Base-by-base conservation (phyloP, 2,888 invertebrate species). In the Plebejus anna region DNA sequence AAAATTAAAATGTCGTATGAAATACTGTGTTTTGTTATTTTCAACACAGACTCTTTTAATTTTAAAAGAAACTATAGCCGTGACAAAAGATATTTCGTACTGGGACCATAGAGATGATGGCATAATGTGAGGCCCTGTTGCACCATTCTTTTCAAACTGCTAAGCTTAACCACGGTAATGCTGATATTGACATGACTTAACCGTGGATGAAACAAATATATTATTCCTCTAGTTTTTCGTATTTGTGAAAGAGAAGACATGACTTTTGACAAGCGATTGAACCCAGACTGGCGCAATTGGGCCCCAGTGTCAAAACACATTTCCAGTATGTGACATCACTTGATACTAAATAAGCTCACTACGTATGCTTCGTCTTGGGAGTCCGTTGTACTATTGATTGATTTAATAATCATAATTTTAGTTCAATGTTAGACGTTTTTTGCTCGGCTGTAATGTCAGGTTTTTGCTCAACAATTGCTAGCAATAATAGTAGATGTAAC, bases 351-450 rank as follows among this genome's bases (percentile, higher is more conserved):
- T 71, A 71, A 42, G 38, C 71, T 42, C 71, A 71, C 42, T 71
- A 71, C 71, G 71, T 71, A 42, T 71, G 71, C 38, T 71, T 71
- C 71, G 71, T 42, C 71, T 42, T 71, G 71, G 22, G 71, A 71
- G 71, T 42, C n/a, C 71, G 42, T 42, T n/a, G 42, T 70, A 70
- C 38, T 42, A 38, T 71, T 71, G 71, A 71, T 71, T 71, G 71
- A 42, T 71, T 71, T 22, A 66, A 38, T 42, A 42, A 71, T 71
- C 38, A 38, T 42, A 66, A 36, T 28, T 61, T 61, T 28, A 28
- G 16, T 36, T 66, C 13, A 32, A 66, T 32, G 66, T 13, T 36
- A 66, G 32, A 32, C 32, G 66, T 66, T 66, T 28, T 59, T 66
- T 66, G 16, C 66, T 66, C 0, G 66, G 32, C 66, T 32, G 22